Evolutionary conservation across 2,113 vertebrate species (phyloP).

Genomic region (Nothocercus nigrocapillus): DNA sequence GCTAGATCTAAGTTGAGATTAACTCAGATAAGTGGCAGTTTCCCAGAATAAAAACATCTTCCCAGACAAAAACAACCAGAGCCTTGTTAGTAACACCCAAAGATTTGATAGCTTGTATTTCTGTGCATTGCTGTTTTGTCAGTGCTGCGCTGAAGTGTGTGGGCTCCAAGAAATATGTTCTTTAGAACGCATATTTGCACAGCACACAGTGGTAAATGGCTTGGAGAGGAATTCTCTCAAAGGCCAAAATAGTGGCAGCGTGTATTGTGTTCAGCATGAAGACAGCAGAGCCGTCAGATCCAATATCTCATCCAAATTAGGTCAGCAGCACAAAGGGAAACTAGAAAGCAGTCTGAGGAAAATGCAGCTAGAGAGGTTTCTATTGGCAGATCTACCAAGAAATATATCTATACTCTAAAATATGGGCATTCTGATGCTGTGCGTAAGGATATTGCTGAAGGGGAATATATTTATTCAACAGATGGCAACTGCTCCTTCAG

Average conservation of each 20-base stretch:
- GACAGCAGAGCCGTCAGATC: conserved; percentile 43
- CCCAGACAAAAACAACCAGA: not conserved
- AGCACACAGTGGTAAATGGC: not conserved
- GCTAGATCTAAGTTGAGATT: not conserved
- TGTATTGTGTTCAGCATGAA: not conserved
- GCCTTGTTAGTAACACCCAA: not conserved
- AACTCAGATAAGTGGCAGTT: not conserved
- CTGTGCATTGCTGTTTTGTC: not conserved
- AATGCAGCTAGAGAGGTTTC: not conserved
- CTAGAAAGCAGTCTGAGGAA: not conserved
- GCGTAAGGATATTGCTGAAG: not conserved
- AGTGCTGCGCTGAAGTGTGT: not conserved
- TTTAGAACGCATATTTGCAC: not conserved
- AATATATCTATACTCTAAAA: not conserved
- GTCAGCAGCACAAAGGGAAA: conserved; percentile 54
- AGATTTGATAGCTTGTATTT: not conserved
- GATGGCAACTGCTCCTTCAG: not conserved
- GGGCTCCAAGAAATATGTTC: conserved; percentile 2
- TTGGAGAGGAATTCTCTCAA: conserved; percentile 16
- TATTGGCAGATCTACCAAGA: not conserved
- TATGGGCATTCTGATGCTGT: not conserved
- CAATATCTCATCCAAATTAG: conserved; percentile 68
- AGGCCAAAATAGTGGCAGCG: conserved; percentile 3
- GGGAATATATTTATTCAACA: not conserved
- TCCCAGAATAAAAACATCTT: not conserved